Conservation (phyloP, 1,140 invertebrate species). For the Orchestia grillus region DNA sequence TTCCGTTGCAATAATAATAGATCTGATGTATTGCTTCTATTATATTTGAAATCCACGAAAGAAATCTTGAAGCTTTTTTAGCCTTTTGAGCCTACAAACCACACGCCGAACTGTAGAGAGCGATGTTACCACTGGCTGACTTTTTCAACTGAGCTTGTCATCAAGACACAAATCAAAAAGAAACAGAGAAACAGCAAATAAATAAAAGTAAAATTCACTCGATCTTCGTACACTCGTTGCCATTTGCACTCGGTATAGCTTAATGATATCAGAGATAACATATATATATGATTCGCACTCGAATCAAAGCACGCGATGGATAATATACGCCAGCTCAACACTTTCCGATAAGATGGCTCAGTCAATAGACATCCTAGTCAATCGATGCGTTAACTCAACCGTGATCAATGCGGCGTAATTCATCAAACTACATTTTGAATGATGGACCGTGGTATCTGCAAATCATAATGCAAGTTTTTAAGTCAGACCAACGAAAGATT, state of each 20-base stretch:
- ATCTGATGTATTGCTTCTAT: not conserved
- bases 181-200: not conserved
- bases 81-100: not conserved
- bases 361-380: not conserved
- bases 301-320: not conserved
- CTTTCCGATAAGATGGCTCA: not conserved
- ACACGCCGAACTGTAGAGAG: not conserved
- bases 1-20: not conserved
- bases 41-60: not conserved
- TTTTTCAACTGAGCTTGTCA: not conserved
- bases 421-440: not conserved
- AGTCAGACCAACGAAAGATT: not conserved
- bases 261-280: not conserved
- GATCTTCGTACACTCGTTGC: not conserved
- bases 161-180: not conserved
- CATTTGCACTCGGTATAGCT: not conserved
- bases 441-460: not conserved
- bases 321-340: not conserved
- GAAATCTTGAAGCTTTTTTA: not conserved
- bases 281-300: not conserved
- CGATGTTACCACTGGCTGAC: not conserved
- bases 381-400: not conserved
- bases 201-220: not conserved
- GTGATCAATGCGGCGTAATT: not conserved
- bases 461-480: not conserved